Conservation (phyloP, 1,140 invertebrate species). For the Bombus breviceps region DNA sequence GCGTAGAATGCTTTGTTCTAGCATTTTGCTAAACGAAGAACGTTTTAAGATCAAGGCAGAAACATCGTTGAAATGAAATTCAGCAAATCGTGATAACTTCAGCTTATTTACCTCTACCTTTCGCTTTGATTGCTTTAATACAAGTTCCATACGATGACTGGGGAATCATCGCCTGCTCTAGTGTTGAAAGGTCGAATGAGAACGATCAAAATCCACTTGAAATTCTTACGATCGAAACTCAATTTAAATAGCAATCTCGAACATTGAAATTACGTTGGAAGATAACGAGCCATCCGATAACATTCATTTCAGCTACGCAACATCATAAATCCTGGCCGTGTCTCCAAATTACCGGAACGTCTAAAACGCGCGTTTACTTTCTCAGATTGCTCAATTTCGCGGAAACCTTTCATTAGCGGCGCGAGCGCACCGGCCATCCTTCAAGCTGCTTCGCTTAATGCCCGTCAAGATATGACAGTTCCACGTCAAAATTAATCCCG, state of each 20-base stretch:
- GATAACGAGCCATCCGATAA: background rate
- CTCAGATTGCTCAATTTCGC: conserved; percentile 25
- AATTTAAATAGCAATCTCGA: background rate
- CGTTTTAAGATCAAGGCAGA: background rate
- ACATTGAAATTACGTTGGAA: too few relatives aligned
- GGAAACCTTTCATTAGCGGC: conserved; percentile 29
- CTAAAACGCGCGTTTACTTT: conserved; percentile 11
- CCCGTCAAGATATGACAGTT: conserved; percentile 5
- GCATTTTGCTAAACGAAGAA: background rate
- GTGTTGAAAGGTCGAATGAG: background rate
- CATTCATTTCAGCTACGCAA: background rate
- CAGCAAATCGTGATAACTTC: background rate
- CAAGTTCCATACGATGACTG: too few relatives aligned
- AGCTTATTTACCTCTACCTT: too few relatives aligned
- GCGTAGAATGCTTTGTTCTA: background rate
- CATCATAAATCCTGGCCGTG: background rate
- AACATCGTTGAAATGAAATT: too few relatives aligned
- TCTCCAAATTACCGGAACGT: conserved; percentile 17
- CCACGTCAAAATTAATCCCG: conserved; percentile 24
- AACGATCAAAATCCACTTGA: background rate
- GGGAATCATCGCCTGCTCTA: background rate
- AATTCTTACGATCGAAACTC: background rate
- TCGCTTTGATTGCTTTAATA: too few relatives aligned
- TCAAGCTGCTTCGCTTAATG: conserved; percentile 13
- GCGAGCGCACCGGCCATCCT: background rate